Evolutionary conservation across 2,113 vertebrate species (phyloP).

Genomic region (Emydura subglobosa): DNA sequence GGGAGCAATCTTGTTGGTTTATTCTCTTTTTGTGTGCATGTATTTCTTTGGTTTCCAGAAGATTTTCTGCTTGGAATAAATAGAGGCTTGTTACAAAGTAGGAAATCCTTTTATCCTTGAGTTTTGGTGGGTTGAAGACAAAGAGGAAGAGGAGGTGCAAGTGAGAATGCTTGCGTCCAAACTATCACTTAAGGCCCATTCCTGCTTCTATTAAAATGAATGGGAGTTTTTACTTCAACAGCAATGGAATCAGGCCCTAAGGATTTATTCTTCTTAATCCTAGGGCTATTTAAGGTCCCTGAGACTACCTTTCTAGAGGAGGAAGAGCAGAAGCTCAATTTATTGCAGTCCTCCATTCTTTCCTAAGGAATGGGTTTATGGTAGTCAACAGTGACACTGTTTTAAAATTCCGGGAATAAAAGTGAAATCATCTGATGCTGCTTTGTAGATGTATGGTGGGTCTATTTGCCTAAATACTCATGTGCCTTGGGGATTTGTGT

Average conservation of each 20-base stretch:
- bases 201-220: neutral
- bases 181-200: fast-evolving
- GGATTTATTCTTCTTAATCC: fast-evolving
- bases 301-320: neutral
- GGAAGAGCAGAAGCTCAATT: fast-evolving
- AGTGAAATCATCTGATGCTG: neutral
- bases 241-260: neutral
- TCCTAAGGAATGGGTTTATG: neutral
- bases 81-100: neutral
- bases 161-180: neutral
- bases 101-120: neutral
- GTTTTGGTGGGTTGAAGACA: neutral
- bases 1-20: neutral
- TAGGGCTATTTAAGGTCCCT: neutral
- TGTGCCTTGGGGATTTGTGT: neutral
- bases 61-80: neutral
- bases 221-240: neutral
- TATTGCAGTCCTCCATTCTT: neutral
- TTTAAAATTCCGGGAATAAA: neutral
- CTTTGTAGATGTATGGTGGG: neutral
- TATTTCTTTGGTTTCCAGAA: neutral
- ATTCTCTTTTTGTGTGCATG: neutral
- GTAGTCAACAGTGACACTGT: neutral
- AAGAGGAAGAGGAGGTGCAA: neutral
- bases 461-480: neutral